A percentile compares a stretch with the other conserved stretches of the same genome.
Conservation (phyloP, 2,888 invertebrate species). For the Troglohyphantes excavatus region DNA sequence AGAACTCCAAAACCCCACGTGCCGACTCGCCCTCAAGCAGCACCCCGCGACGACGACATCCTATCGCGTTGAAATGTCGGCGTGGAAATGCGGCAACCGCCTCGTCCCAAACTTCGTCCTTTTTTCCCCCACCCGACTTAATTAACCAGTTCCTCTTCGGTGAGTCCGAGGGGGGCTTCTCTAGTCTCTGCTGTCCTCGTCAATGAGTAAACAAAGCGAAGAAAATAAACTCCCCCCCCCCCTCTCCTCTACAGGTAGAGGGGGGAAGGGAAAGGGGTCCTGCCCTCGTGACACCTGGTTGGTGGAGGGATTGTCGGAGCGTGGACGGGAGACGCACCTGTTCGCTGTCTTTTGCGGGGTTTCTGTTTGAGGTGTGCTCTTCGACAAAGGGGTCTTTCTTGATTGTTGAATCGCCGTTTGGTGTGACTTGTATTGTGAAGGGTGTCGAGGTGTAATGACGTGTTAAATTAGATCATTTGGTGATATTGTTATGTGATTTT, state of each 20-base stretch:
- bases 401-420: too few relatives aligned
- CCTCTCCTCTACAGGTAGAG: neutral
- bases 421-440: too few relatives aligned
- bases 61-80: conserved; percentile 8
- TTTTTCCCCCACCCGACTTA: conserved; percentile 11
- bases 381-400: neutral
- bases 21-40: neutral
- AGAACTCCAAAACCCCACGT: neutral
- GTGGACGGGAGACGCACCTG: conserved; percentile 67
- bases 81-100: conserved; percentile 22
- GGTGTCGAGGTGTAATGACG: too few relatives aligned
- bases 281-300: conserved; percentile 68
- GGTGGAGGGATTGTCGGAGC: conserved; percentile 54
- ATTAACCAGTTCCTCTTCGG: conserved; percentile 56
- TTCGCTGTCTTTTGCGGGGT: conserved; percentile 19
- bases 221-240: conserved; percentile 18
- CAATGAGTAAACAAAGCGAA: conserved; percentile 68
- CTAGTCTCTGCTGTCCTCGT: conserved; percentile 20
- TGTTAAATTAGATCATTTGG: too few relatives aligned
- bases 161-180: neutral
- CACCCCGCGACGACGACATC: neutral
- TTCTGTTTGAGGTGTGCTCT: neutral
- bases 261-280: conserved; percentile 15
- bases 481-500: too few relatives aligned
- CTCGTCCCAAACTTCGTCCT: neutral